These are phyloP conservation scores for Holacanthella duospinosa DNA, from an alignment of 2,888 invertebrate species.

Conservation along the genomic window DNA sequence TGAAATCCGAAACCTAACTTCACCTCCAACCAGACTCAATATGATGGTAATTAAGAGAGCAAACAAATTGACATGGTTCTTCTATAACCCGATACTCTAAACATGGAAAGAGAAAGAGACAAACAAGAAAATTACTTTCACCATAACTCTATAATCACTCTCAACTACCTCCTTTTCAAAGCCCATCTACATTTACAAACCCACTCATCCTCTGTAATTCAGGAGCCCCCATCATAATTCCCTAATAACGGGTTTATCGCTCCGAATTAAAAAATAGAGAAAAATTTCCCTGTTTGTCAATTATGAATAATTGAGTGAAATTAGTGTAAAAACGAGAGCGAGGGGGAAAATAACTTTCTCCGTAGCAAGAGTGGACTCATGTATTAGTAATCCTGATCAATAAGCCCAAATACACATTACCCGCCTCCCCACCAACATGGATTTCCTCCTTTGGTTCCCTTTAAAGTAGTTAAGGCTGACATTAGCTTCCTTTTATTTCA, in stretches of 20 bases:
- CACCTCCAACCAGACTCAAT: background rate
- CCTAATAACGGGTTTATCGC: background rate
- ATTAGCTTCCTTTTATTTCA: too few species aligned
- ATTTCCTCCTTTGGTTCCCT: too few species aligned
- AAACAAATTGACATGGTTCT: background rate
- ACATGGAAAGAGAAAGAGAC: background rate
- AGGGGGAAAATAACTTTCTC: too few species aligned
- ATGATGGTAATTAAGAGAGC: background rate
- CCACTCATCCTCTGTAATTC: too few species aligned
- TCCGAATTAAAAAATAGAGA: background rate
- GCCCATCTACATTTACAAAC: too few species aligned
- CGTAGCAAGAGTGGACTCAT: too few species aligned
- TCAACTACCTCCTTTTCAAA: too few species aligned
- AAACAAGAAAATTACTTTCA: background rate
- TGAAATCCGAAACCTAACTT: background rate
- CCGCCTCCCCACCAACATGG: too few species aligned
- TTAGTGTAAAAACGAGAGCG: background rate
- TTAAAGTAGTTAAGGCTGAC: too few species aligned
- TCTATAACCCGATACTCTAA: background rate
- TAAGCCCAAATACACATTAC: too few species aligned
- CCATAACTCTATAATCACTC: too few species aligned
- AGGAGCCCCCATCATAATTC: background rate
- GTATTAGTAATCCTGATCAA: too few species aligned
- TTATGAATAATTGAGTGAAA: background rate
- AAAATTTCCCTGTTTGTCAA: background rate